Base-by-base conservation (phyloP, 2,888 invertebrate genomes). In the Dasysyrphus tricinctus region DNA sequence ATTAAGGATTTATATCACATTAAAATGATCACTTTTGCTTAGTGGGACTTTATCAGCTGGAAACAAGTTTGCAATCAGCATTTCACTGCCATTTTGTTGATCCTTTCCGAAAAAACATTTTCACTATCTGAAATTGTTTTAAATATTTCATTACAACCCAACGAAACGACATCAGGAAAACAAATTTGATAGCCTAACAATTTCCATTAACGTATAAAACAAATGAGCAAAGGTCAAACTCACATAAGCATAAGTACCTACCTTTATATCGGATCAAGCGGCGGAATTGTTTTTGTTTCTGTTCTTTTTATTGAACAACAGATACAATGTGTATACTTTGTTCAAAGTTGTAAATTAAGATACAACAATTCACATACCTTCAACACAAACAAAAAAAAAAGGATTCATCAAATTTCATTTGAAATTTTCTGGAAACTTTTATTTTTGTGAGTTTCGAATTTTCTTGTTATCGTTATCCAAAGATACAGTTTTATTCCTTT, bases 321-420 rank as follows among this genome's bases (percentile, higher is more conserved):
- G 24, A 61, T 24, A 32, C 44, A 32, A 44, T 47, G 34, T 47
- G 29, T 11, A 24, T 49, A 34, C 24, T 29, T 44, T 44, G n/a
- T 37, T 6, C 24, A 47, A 63, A 44, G 29, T 63, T 63, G 44
- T 63, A 63, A 63, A 63, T 63, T 63, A 61, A 61, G 61, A 61
- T 61, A 42, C 42, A 61, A 29, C 29, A 8, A 1, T 32, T 29
- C 44, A 67, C 49, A 16, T 16, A 12, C 47, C 12, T 7, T 5
- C 5, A 42, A n/a, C n/a, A n/a, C n/a, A 14, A 56, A 54, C 14
- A 54, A 54, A 29, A 54, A 29, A 67, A 61, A 82, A 77, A 54
- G 78, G 73, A 85, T 80, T 73, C 80, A 77, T 84, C 65, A 80
- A 76, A 77, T 47, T n/a, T n/a, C 56, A 73, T 84, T 84, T 74